A percentile compares a stretch with the other conserved stretches of the same genome.
phyloP scores from a whole-genome alignment of 2,113 vertebrate genomes.

The Ovibos moschatus region DNA sequence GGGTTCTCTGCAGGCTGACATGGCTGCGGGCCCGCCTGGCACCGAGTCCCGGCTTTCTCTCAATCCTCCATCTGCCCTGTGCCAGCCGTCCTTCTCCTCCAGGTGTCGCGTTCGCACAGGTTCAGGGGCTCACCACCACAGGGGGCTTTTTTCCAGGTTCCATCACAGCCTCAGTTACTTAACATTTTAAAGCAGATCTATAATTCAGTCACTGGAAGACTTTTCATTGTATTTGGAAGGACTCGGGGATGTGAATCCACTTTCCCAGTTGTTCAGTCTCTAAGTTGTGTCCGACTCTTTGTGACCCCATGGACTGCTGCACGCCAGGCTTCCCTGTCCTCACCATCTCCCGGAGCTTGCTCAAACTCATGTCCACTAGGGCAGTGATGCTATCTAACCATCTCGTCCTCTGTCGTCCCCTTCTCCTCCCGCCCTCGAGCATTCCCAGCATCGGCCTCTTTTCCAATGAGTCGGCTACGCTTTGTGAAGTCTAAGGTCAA shows the following conservation, averaged over 20 bases:
- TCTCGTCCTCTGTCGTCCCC: neutral
- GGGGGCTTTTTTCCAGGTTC: neutral
- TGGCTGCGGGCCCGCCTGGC: slow-evolving; percentile 37
- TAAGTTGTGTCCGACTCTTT: neutral
- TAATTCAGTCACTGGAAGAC: neutral
- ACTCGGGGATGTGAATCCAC: neutral
- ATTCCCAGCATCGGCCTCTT: neutral
- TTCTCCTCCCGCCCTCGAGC: neutral
- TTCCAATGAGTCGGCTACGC: neutral
- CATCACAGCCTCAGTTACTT: neutral
- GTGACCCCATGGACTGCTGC: neutral
- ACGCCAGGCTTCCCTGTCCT: neutral
- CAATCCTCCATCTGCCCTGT: slow-evolving; percentile 28
- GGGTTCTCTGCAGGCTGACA: neutral
- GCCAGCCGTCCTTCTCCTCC: neutral
- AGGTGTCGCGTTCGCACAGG: neutral
- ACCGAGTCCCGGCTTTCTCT: neutral
- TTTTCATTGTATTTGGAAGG: neutral
- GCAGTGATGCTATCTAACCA: neutral
- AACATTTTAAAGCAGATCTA: neutral
- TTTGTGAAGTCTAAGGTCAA: neutral
- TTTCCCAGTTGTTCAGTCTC: neutral
- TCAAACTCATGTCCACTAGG: neutral
- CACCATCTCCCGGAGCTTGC: neutral
- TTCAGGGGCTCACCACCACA: neutral